These are phyloP conservation scores for Cephus rjabovi DNA, from an alignment of 2,888 invertebrate species.

Conservation along the genomic window DNA sequence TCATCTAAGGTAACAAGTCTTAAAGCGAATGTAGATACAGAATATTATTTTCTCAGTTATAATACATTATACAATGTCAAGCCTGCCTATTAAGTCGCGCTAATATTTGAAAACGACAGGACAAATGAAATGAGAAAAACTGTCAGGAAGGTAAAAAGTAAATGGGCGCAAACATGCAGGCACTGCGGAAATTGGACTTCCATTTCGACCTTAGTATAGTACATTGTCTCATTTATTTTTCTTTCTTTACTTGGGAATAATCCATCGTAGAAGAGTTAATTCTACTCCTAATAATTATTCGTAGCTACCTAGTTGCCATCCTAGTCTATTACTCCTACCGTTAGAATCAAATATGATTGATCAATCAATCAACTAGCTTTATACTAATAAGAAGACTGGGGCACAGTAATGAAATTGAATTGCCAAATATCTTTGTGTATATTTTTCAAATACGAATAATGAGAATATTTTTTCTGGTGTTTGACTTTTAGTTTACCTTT, in stretches of 20 bases:
- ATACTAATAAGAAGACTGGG: background rate
- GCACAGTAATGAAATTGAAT: background rate
- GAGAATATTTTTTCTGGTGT: background rate
- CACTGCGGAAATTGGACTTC: background rate
- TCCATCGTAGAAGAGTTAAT: background rate
- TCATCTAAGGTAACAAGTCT: background rate
- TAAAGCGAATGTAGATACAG: background rate
- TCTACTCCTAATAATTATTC: background rate
- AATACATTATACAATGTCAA: background rate
- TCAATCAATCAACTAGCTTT: background rate
- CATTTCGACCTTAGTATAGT: background rate
- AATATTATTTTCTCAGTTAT: conserved; percentile 23
- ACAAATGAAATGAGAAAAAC: background rate
- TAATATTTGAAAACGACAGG: background rate
- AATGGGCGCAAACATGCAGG: background rate
- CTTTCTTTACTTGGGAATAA: background rate
- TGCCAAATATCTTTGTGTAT: background rate
- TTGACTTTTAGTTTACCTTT: background rate
- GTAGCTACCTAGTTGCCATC: background rate
- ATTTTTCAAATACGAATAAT: background rate
- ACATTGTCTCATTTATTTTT: background rate
- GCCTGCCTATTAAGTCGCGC: background rate
- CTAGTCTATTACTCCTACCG: background rate
- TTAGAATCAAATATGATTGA: background rate
- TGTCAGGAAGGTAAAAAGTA: background rate